Conservation (phyloP, 2,888 invertebrate genomes). For the Eurytoma adleriae region DNA sequence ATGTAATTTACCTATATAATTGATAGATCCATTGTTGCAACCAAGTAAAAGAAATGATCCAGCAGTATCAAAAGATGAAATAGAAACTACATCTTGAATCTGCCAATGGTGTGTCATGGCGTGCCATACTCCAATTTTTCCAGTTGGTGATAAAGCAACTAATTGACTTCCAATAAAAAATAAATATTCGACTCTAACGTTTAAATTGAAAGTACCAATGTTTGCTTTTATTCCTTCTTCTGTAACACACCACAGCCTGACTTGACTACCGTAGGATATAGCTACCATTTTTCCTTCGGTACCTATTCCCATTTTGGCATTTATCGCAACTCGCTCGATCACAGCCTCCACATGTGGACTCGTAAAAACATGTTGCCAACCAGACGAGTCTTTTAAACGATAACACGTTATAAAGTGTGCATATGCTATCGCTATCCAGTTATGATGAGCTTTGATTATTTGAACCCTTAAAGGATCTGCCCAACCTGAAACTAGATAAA, state of each 20-base stretch:
- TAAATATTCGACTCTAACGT: constrained; percentile 95
- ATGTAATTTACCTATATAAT: constrained; percentile 90
- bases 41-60: constrained; percentile 96
- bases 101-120: constrained; percentile 99
- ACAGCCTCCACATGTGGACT: constrained; percentile 93
- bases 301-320: constrained; percentile 80
- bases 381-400: constrained; percentile 95
- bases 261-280: constrained; percentile 86
- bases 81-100: constrained; percentile 96
- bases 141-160: constrained; percentile 94
- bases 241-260: constrained; percentile 87
- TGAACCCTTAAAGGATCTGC: constrained; percentile 92
- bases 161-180: constrained; percentile 98
- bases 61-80: constrained; percentile 97
- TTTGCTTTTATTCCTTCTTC: constrained; percentile 86
- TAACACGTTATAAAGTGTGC: constrained; percentile 97
- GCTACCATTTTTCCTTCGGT: constrained; percentile 87
- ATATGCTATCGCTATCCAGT: constrained; percentile 98
- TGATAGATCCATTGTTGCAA: constrained; percentile 97
- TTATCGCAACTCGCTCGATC: constrained; percentile 95
- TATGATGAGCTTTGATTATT: constrained; percentile 97
- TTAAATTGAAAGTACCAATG: constrained; percentile 91
- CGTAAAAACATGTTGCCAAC: constrained; percentile 97
- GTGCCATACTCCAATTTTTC: constrained; percentile 99
- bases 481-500: constrained; percentile 82